phyloP scores from a whole-genome alignment of 2,888 invertebrate species.

The Hyalella azteca region DNA sequence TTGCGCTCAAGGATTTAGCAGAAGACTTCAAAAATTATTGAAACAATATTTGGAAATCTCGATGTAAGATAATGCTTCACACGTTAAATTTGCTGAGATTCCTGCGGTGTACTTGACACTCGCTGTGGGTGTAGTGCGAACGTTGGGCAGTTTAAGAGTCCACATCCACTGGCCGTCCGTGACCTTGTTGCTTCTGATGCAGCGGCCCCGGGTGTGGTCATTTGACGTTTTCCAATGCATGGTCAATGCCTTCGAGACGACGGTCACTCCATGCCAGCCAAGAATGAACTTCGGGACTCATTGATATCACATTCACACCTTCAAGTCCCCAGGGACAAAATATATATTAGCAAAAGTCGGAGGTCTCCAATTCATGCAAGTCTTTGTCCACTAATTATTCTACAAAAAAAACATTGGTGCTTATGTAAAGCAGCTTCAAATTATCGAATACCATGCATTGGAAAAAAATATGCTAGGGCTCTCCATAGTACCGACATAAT shows the following conservation, averaged over 20 bases:
- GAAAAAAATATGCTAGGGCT: too few relatives aligned
- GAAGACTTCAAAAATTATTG: neutral
- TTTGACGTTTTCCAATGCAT: neutral
- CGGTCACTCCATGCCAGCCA: neutral
- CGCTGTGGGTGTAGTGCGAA: neutral
- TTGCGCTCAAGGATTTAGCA: neutral
- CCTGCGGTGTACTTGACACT: neutral
- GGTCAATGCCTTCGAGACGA: neutral
- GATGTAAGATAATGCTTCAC: neutral
- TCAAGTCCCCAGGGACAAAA: neutral
- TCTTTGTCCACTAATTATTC: too few relatives aligned
- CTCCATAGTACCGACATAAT: too few relatives aligned
- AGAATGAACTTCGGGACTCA: neutral
- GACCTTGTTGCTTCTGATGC: neutral
- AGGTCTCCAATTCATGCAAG: neutral
- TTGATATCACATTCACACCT: too few relatives aligned
- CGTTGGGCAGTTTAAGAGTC: neutral
- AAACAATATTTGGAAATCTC: neutral
- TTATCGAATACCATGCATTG: neutral
- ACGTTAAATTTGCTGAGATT: neutral
- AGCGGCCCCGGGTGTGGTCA: constrained; percentile 26
- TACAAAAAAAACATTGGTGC: neutral
- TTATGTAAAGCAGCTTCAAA: neutral
- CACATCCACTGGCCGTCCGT: neutral
- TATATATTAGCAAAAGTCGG: neutral